Base-by-base conservation (phyloP, 2,888 invertebrate genomes). In the Zele albiditarsus region DNA sequence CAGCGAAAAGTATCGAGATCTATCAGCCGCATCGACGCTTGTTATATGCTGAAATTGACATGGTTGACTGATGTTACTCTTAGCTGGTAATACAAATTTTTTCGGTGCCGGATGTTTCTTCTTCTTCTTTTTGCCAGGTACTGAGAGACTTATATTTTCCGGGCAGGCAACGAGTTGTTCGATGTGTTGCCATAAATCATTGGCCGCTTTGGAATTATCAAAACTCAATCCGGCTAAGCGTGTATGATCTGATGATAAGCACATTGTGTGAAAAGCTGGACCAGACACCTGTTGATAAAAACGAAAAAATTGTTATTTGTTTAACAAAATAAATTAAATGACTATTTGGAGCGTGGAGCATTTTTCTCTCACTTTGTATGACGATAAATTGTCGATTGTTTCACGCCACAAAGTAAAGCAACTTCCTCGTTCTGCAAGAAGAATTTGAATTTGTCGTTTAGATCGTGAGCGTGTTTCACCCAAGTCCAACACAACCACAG, bases 11-110 rank as follows among this genome's bases (percentile, higher is more conserved):
- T 93, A 94, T 77, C 93, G 90, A 71, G 91, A 90, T 77, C 92
- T 91, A 84, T 94, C 94, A 73, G 92, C 92, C 53, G 92, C 91
- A 77, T 94, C 94, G 62, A 96, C 93, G 82, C 93, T 94, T 69
- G 95, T 95, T 79, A 96, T 93, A 88, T 96, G 96, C 82, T 95
- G 94, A 89, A 96, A 96, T 86, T 95, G 95, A 86, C 95, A 96
- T 0, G 96, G 96, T 86, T 94, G 93, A 65, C 95, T 95, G 81
- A 96, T 96, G 88, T 95, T 95, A 76, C 93, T 93, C 88, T 96
- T 96, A 67, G 93, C 93, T 25, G 95, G 95, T 77, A 94, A 89
- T 60, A 92, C 91, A 4, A 91, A 90, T 63, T 91, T 91, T 87
- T 93, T 93, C 5, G 89, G 89, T 12, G 90, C 86, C 80, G 91